Evolutionary conservation across 2,113 vertebrate genomes (phyloP).

Genomic region (Nestor notabilis): DNA sequence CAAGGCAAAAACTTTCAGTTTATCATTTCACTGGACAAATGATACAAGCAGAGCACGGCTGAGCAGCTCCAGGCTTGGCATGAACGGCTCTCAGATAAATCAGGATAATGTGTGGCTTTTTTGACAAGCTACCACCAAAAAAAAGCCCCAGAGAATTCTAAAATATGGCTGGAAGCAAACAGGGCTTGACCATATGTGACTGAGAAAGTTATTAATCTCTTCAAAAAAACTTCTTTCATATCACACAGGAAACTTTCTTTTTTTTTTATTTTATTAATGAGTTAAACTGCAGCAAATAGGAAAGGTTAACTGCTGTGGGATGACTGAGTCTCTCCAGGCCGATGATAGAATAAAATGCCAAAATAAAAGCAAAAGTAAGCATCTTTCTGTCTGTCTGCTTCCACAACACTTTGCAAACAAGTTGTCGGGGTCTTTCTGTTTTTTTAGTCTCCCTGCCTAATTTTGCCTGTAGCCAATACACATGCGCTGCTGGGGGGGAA

Average conservation of each 20-base stretch:
- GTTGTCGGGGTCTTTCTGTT: not conserved
- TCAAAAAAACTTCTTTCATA: slow-evolving; percentile 22
- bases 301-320: not conserved
- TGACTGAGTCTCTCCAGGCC: not conserved
- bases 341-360: not conserved
- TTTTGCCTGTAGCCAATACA: not conserved
- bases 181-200: slow-evolving; percentile 22
- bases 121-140: slow-evolving; percentile 53
- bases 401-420: not conserved
- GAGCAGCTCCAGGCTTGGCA: slow-evolving; percentile 42
- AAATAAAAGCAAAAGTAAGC: not conserved
- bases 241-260: not conserved
- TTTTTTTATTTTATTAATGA: not conserved
- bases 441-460: not conserved
- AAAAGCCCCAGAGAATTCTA: slow-evolving; percentile 22
- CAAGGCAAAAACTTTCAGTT: slow-evolving; percentile 21
- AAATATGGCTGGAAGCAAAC: slow-evolving; percentile 46
- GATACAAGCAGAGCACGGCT: slow-evolving; percentile 46
- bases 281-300: not conserved
- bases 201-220: slow-evolving; percentile 51
- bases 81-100: slow-evolving; percentile 18
- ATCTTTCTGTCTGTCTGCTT: not conserved
- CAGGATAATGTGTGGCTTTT: slow-evolving; percentile 41
- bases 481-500: fast-evolving
- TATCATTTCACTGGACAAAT: slow-evolving; percentile 57